These are phyloP conservation scores for Pseudanteris insignis DNA, from an alignment of 2,888 invertebrate species.

Conservation along the genomic window DNA sequence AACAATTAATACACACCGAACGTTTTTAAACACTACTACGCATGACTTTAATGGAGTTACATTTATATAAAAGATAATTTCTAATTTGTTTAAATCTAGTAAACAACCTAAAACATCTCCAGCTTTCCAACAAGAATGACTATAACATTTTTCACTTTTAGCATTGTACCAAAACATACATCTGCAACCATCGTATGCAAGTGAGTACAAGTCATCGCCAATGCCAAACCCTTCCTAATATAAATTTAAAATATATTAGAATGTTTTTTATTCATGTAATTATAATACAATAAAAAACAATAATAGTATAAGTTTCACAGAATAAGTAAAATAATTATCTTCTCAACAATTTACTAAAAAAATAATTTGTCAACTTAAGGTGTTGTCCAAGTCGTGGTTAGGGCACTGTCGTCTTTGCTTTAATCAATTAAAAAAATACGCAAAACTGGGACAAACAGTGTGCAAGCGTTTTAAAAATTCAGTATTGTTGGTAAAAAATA, in stretches of 20 bases:
- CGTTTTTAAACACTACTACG: slow-evolving; percentile 79
- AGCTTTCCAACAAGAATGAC: slow-evolving; percentile 76
- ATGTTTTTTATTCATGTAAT: no score
- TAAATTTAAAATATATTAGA: slow-evolving; percentile 1
- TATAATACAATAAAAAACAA: no score
- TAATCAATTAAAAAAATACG: no score
- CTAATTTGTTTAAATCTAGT: slow-evolving; percentile 77
- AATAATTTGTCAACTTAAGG: no score
- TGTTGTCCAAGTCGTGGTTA: no score
- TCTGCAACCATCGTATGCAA: slow-evolving; percentile 93
- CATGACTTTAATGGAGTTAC: slow-evolving; percentile 77
- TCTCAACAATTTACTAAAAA: background rate
- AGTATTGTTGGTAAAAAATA: no score
- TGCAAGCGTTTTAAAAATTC: no score
- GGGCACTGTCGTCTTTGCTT: no score
- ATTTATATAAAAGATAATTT: slow-evolving; percentile 85
- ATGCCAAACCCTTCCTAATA: slow-evolving; percentile 91
- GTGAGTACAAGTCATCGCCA: slow-evolving; percentile 88
- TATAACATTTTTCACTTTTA: slow-evolving; percentile 72
- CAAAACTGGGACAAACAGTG: no score
- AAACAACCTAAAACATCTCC: slow-evolving; percentile 89
- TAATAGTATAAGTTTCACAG: no score
- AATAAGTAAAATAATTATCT: slow-evolving; percentile 1
- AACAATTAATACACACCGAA: slow-evolving; percentile 69
- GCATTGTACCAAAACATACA: slow-evolving; percentile 91